Evolutionary conservation across 2,797 vertebrate genomes (phyloP).

Genomic region (Myoxocephalus aenaeus): DNA sequence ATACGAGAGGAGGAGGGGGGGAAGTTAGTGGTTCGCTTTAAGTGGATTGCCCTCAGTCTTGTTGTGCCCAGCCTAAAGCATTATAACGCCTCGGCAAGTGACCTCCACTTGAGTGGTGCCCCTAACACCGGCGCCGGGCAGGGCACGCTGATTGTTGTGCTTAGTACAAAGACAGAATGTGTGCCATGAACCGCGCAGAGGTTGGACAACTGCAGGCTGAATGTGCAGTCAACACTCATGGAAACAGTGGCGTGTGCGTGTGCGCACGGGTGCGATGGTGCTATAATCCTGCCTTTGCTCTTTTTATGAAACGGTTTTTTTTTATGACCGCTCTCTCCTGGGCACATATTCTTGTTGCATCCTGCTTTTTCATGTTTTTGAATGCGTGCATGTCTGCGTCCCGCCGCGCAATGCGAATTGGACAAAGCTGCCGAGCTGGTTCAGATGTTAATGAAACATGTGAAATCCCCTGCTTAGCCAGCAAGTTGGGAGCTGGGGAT

Average conservation of each 20-base stretch:
- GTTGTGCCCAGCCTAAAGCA: slow-evolving; percentile 75
- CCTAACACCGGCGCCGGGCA: slow-evolving; percentile 54
- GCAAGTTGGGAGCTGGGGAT: slow-evolving; percentile 81
- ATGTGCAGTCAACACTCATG: slow-evolving; percentile 44
- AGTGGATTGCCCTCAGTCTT: slow-evolving; percentile 79
- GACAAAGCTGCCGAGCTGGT: slow-evolving; percentile 77
- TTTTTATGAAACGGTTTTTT: slow-evolving; percentile 36
- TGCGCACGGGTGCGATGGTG: slow-evolving; percentile 2
- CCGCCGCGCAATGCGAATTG: slow-evolving; percentile 51
- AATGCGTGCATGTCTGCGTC: background rate
- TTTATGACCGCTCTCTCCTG: slow-evolving; percentile 29
- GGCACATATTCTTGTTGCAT: slow-evolving; percentile 12
- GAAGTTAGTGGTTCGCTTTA: slow-evolving; percentile 72
- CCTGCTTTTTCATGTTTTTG: slow-evolving; percentile 21
- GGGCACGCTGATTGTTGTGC: slow-evolving; percentile 55
- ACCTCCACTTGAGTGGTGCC: slow-evolving; percentile 76
- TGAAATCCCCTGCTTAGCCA: slow-evolving; percentile 88
- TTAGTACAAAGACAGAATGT: slow-evolving; percentile 59
- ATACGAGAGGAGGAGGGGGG: slow-evolving; percentile 42
- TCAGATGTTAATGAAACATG: slow-evolving; percentile 89
- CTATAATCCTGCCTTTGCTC: slow-evolving; percentile 34
- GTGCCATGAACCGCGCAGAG: slow-evolving; percentile 45
- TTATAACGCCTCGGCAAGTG: slow-evolving; percentile 74
- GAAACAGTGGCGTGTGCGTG: slow-evolving; percentile 9
- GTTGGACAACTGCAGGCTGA: slow-evolving; percentile 55